phyloP scores from a whole-genome alignment of 2,888 invertebrate species.

The Lumbricus terrestris region DNA sequence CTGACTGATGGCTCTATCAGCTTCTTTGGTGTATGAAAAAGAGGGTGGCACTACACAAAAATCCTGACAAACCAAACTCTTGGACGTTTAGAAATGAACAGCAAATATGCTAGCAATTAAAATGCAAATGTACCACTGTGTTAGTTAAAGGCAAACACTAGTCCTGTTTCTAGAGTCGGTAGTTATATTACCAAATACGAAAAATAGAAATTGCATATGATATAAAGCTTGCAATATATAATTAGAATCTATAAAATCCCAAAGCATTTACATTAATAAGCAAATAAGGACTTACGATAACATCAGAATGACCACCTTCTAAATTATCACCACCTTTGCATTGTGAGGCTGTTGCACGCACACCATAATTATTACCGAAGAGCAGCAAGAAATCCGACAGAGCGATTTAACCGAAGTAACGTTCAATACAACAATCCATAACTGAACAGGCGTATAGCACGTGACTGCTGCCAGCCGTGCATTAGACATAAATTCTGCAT shows the following conservation, averaged over 20 bases:
- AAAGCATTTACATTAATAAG: background rate
- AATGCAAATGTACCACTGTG: background rate
- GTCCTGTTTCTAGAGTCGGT: background rate
- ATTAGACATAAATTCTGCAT: background rate
- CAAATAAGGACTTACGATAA: background rate
- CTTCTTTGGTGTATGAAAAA: background rate
- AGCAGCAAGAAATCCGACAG: background rate
- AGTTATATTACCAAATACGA: background rate
- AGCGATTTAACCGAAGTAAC: constrained; percentile 3
- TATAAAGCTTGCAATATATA: background rate
- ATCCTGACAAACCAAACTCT: background rate
- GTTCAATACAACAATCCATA: background rate
- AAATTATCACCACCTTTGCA: background rate
- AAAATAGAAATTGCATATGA: background rate
- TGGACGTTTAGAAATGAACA: background rate
- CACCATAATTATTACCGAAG: background rate
- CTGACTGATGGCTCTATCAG: background rate
- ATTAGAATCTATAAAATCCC: background rate
- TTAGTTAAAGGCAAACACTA: background rate
- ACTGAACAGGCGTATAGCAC: background rate
- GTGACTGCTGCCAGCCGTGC: background rate
- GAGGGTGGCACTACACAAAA: background rate
- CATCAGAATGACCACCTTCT: background rate
- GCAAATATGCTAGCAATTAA: background rate
- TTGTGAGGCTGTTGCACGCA: background rate